Conservation (phyloP, 2,888 invertebrate species). For the Amphipoea lucens region DNA sequence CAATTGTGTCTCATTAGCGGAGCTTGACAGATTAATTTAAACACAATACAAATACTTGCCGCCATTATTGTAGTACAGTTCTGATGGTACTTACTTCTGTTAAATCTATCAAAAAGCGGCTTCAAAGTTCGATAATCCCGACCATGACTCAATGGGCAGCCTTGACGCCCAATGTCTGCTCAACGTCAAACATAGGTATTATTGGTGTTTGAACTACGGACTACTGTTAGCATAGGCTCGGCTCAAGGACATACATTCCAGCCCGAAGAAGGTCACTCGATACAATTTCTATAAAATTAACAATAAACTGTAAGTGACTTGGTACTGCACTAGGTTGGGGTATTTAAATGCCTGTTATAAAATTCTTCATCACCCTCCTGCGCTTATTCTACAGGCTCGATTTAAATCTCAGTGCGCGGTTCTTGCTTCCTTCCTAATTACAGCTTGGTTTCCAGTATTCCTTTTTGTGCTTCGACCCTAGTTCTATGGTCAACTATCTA, state of each 20-base stretch:
- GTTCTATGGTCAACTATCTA: neutral
- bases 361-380: neutral
- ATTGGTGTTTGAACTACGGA: slow-evolving; percentile 54
- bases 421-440: no score
- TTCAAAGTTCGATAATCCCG: slow-evolving; percentile 41
- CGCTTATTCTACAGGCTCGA: neutral
- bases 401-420: neutral
- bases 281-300: slow-evolving; percentile 18
- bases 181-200: slow-evolving; percentile 40
- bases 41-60: neutral
- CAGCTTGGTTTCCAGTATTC: neutral
- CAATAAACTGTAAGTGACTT: neutral
- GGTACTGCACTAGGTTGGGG: neutral
- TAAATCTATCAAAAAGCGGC: slow-evolving; percentile 13
- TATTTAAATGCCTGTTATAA: neutral
- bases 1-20: no score
- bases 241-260: slow-evolving; percentile 55
- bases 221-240: slow-evolving; percentile 45
- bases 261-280: slow-evolving; percentile 12
- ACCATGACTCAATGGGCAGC: slow-evolving; percentile 45
- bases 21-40: no score
- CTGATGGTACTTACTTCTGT: neutral
- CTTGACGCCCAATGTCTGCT: slow-evolving; percentile 53
- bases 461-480: neutral
- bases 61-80: neutral